Conservation (phyloP, 2,888 invertebrate genomes). For the Metellina segmentata region DNA sequence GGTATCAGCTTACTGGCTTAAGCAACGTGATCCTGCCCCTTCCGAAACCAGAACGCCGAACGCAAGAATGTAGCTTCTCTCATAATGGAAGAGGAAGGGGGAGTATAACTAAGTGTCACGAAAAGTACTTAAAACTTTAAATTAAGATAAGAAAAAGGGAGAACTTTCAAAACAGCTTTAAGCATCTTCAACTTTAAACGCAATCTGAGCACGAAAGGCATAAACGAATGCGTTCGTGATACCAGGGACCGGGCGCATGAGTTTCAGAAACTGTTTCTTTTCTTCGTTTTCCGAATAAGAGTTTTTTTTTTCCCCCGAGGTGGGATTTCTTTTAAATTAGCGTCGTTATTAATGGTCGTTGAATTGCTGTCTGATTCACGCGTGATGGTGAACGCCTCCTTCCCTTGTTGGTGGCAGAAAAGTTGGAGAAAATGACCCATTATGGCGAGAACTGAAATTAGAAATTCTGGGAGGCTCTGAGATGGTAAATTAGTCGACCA, state of each 20-base stretch:
- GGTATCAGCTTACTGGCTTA: too few species aligned
- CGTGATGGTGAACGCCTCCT: background rate
- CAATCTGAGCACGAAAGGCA: background rate
- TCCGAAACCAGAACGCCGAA: background rate
- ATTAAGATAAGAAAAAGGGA: slow-evolving; percentile 46
- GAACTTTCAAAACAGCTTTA: slow-evolving; percentile 31
- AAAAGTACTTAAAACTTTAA: slow-evolving; percentile 41
- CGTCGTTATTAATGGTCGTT: slow-evolving; percentile 39
- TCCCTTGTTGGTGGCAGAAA: background rate
- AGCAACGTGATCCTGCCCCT: too few species aligned
- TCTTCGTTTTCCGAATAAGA: background rate
- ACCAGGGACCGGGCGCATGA: background rate
- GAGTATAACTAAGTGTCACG: slow-evolving; percentile 42
- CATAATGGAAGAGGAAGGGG: slow-evolving; percentile 9
- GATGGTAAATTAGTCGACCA: background rate
- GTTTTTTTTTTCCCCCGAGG: background rate
- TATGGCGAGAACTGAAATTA: background rate
- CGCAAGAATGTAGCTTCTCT: background rate
- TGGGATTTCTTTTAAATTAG: slow-evolving; percentile 46
- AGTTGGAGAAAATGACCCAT: background rate
- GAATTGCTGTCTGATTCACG: slow-evolving; percentile 47
- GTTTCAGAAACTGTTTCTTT: slow-evolving; percentile 37
- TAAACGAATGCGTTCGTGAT: slow-evolving; percentile 27
- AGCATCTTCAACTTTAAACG: slow-evolving; percentile 24
- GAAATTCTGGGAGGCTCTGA: background rate